Evolutionary conservation across 2,113 vertebrate genomes (phyloP), one percentile per base, ranked within the genome.

Genomic region (Uria aalge): DNA sequence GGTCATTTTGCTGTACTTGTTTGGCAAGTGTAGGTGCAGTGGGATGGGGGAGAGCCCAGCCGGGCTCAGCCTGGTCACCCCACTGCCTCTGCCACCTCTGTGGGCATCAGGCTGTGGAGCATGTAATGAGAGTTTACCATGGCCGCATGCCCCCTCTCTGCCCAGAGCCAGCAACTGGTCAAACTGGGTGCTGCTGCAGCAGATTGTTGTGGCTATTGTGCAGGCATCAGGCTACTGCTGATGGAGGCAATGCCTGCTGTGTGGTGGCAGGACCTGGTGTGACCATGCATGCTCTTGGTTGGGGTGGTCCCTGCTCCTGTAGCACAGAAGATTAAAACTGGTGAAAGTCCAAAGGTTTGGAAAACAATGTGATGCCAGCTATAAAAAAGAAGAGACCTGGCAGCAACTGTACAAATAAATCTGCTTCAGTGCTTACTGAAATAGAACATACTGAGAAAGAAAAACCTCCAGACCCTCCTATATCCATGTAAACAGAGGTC

Each of bases 231-330:
- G 75, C 36, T 81, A 14, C 24, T 48, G 59, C 76, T n/a, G 71
- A 12, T 24, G 72, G 36, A 68, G 68, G 52, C 3, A 9, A 23
- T 17, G 27, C 22, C 59, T 59, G 38, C 52, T 40, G 40, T 23
- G 43, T 10, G 26, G 11, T 73, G 21, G 83, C 74, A 77, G 63
- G 24, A 36, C 48, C 45, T 50, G 60, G 4, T 13, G 52, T 38
- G n/a, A 34, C 56, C 0, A 0, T 8, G 16, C 5, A 3, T 24
- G 30, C 6, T 77, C 26, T 41, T 69, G 55, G 19, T 4, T 30
- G 27, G 56, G 8, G 27, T 45, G 26, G 11, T n/a, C 40, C 14
- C 5, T 41, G 34, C 10, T 73, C 22, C 52, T 68, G 62, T 11
- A n/a, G 23, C 24, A 32, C 41, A 64, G 38, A 23, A 79, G 66